Evolutionary conservation across 2,797 vertebrate species (phyloP).

Genomic region (Mormyrops attenuatus): DNA sequence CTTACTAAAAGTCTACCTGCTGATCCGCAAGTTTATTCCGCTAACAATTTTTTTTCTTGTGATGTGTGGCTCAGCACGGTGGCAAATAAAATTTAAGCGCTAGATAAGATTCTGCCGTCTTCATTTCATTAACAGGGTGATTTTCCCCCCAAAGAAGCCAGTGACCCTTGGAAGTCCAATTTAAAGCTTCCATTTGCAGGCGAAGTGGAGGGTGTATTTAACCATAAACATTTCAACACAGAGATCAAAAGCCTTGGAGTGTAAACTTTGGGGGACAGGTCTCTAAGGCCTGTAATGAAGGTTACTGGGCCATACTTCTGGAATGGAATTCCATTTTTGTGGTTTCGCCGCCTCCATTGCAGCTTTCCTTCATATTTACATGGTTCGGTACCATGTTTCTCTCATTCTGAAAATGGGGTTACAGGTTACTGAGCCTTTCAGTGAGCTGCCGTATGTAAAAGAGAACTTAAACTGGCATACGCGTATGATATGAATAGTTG

Average conservation of each 20-base stretch:
- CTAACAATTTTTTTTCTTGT: not conserved
- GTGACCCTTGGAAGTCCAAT: not conserved
- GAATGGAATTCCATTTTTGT: not conserved
- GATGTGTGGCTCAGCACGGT: not conserved
- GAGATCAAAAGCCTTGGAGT: not conserved
- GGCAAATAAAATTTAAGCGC: not conserved
- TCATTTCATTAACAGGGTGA: not conserved
- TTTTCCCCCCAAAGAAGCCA: not conserved
- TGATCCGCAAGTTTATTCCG: not conserved
- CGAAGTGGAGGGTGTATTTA: not conserved
- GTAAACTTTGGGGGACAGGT: not conserved
- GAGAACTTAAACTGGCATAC: not conserved
- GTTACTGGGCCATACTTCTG: not conserved
- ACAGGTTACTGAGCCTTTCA: not conserved
- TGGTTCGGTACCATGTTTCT: not conserved
- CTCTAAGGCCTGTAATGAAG: not conserved
- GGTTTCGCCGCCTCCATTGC: not conserved
- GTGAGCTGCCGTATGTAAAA: not conserved
- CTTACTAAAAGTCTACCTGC: not conserved
- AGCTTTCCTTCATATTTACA: not conserved
- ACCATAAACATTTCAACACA: not conserved
- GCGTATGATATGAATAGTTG: not conserved
- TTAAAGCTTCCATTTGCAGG: not conserved
- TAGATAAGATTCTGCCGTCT: not conserved
- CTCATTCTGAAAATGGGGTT: not conserved